Conservation (phyloP, 2,113 vertebrate species). For the Perognathus longimembris region DNA sequence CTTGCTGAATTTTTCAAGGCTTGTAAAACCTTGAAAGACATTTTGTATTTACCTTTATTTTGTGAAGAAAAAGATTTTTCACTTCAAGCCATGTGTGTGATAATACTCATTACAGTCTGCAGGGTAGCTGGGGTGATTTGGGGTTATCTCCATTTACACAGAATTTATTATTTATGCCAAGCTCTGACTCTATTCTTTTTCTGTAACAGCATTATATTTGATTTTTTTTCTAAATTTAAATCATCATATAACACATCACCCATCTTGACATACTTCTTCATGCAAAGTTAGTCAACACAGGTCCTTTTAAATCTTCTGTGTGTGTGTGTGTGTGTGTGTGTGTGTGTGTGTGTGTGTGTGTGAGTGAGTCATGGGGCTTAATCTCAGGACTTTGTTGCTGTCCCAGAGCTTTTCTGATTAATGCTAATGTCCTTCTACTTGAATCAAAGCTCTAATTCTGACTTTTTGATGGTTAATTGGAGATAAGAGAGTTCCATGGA, state of each 20-base stretch:
- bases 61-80: background rate
- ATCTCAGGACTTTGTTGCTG: too few relatives aligned
- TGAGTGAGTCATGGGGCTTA: too few relatives aligned
- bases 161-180: background rate
- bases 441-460: too few relatives aligned
- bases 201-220: constrained; percentile 54
- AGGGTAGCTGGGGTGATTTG: background rate
- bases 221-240: constrained; percentile 56
- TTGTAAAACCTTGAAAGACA: background rate
- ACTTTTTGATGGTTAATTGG: too few relatives aligned
- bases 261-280: constrained; percentile 41
- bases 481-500: too few relatives aligned
- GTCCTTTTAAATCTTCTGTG: constrained; percentile 28
- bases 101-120: background rate
- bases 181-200: background rate
- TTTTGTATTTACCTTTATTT: background rate
- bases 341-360: background rate
- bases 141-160: background rate
- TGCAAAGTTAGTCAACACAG: constrained; percentile 9
- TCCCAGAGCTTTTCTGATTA: too few relatives aligned
- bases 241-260: background rate
- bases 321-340: background rate
- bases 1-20: too few relatives aligned
- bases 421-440: too few relatives aligned
- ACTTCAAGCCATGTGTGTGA: background rate